Evolutionary conservation across 2,113 vertebrate species (phyloP), one percentile per base, ranked within the genome.

Genomic region (Nestor notabilis): DNA sequence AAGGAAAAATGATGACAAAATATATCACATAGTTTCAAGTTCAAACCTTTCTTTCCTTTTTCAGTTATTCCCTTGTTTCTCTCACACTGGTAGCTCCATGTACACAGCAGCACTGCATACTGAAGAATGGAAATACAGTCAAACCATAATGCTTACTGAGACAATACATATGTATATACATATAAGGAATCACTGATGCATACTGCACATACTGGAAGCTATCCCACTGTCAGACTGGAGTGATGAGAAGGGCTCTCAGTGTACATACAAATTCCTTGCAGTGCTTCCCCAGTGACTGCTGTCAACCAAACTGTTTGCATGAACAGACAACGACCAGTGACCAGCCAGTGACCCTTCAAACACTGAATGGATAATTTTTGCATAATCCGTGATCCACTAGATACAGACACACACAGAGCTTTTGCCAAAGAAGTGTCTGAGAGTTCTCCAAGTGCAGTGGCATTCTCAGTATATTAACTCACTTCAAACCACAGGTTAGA

Each of bases 1-100:
- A 97, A 97, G 61, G 93, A 90, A 97, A 93, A 71, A 93, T 44
- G 46, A 95, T 91, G 66, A 86, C 79, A 90, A 96, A 44, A 95
- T 83, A 79, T 56, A 82, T 94, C 63, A 92, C 18, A 81, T 44
- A 83, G 95, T 31, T 93, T 83, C 61, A 74, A 79, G 83, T 76
- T 35, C 83, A 69, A 96, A 93, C 7, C 4, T 75, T 39, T 78
- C 13, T 47, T 93, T 89, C 6, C 29, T 76, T 46, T 90, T 87
- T 56, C 29, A 90, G 17, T 72, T 77, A 68, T 52, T 69, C 19
- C 5, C 49, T 39, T 33, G 3, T 75, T 91, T 96, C n/a, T 95
- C 55, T 53, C 35, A 79, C 11, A 33, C 9, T 39, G 46, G 47
- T 25, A 77, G 50, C 31, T 86, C 64, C 35, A 35, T 2, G 8